These are phyloP conservation scores for Drosophila picticornis DNA, from an alignment of 2,888 invertebrate genomes.

Conservation along the genomic window DNA sequence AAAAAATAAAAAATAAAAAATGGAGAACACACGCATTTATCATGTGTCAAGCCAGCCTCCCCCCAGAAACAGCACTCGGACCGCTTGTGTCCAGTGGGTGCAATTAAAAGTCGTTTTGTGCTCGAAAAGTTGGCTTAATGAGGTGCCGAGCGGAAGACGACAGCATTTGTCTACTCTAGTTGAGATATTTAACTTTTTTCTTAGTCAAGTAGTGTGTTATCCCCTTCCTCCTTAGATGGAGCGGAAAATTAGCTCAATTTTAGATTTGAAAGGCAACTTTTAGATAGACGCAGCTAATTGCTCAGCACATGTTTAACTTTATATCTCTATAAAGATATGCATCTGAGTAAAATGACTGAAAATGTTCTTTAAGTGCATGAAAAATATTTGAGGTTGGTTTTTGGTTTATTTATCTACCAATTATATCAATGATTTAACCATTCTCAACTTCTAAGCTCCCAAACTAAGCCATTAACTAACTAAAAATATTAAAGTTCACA, in stretches of 20 bases:
- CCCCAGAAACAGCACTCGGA: neutral
- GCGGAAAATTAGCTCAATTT: slow-evolving; percentile 28
- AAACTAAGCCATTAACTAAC: too few relatives aligned
- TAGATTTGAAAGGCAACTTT: neutral
- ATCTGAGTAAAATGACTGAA: neutral
- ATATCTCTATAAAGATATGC: neutral
- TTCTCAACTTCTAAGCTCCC: neutral
- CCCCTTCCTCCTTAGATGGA: neutral
- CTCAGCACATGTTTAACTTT: neutral
- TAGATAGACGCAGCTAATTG: slow-evolving; percentile 3
- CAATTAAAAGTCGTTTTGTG: slow-evolving; percentile 75
- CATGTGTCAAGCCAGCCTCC: slow-evolving; percentile 46
- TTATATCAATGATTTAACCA: neutral
- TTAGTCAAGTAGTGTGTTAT: slow-evolving; percentile 19
- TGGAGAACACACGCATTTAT: slow-evolving; percentile 58
- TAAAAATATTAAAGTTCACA: neutral
- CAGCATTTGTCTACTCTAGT: slow-evolving; percentile 48
- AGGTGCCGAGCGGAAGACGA: slow-evolving; percentile 73
- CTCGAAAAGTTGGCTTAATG: slow-evolving; percentile 64
- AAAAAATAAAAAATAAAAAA: neutral
- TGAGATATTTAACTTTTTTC: slow-evolving; percentile 49
- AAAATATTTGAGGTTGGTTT: neutral
- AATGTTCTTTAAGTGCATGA: neutral
- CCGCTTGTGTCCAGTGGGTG: slow-evolving; percentile 64
- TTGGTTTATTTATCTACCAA: neutral